These are phyloP conservation scores for Eupithecia subumbrata DNA, from an alignment of 2,888 invertebrate species.

Conservation along the genomic window DNA sequence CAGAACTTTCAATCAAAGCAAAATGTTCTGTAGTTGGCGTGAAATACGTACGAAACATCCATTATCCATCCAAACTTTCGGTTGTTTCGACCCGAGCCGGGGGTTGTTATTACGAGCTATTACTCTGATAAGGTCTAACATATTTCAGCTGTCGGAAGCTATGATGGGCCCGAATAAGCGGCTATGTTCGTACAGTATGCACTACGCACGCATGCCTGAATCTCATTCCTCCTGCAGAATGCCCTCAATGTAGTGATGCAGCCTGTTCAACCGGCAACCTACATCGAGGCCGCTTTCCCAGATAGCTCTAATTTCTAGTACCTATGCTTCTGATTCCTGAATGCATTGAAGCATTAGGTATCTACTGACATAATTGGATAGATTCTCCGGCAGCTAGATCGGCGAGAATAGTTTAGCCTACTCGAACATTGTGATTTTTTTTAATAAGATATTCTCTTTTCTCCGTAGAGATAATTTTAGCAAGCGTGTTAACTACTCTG, in stretches of 20 bases:
- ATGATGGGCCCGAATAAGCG: background rate
- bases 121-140: conserved; percentile 8
- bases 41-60: conserved; percentile 7
- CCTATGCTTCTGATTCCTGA: conserved; percentile 3
- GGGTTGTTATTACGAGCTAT: conserved; percentile 14
- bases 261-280: background rate
- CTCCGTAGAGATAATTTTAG: no score
- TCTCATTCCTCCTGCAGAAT: conserved; percentile 15
- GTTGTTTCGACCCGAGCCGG: conserved; percentile 11
- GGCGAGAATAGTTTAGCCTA: background rate
- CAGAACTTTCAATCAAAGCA: conserved; percentile 11
- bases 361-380: background rate
- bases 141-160: conserved; percentile 14
- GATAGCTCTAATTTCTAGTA: conserved; percentile 8
- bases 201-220: conserved; percentile 10
- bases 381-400: background rate
- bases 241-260: background rate
- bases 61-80: conserved; percentile 12
- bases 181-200: background rate
- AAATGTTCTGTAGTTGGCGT: conserved; percentile 14
- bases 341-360: conserved; percentile 3
- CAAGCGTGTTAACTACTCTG: no score
- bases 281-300: conserved; percentile 2
- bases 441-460: no score
- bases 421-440: background rate